Base-by-base conservation (phyloP, 2,888 invertebrate genomes). In the Coelogynopora nodosa region DNA sequence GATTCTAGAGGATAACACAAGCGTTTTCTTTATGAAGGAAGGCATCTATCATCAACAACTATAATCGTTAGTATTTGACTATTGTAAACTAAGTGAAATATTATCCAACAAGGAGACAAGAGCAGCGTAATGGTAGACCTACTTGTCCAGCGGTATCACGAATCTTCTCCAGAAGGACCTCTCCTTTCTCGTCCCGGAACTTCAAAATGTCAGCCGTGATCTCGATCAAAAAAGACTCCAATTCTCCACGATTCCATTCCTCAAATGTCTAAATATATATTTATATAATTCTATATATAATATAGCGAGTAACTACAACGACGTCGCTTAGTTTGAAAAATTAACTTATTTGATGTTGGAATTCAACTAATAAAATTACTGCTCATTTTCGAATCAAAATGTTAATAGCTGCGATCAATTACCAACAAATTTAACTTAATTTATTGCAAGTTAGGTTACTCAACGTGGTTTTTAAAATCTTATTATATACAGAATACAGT, bases 181-280 rank as follows among this genome's bases (percentile, higher is more conserved):
- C 93, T 67, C 96, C 96, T 91, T 96, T 94, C 0, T 92, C 90
- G 89, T 97, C 96, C 90, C 96, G 96, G 92, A 94, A 98, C 89
- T 94, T 95, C 87, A 99, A 93, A 90, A 99, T 99, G 90, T 98
- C 96, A 86, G 95, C 94, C 0, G 99, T 98, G 88, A 99, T 99
- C 93, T 99, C 98, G 89, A 99, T 97, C 0, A 99, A 94, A 89
- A 90, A 92, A 5, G 98, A 99, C 91, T 98, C 96, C 88, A 99
- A 92, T 90, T 97, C 97, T 30, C 95, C 95, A 90, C 95, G 95
- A 92, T 99, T 99, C 99, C 99, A 99, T 88, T 96, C 95, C 67
- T 94, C 94, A 90, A 99, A 96, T 10, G 95, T 95, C 93, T 94
- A 88, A 0, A 89, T 18, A 49, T 49, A 18, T n/a, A n/a, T 30